Conservation (phyloP, 2,797 vertebrate species). For the Calcarius lapponicus region DNA sequence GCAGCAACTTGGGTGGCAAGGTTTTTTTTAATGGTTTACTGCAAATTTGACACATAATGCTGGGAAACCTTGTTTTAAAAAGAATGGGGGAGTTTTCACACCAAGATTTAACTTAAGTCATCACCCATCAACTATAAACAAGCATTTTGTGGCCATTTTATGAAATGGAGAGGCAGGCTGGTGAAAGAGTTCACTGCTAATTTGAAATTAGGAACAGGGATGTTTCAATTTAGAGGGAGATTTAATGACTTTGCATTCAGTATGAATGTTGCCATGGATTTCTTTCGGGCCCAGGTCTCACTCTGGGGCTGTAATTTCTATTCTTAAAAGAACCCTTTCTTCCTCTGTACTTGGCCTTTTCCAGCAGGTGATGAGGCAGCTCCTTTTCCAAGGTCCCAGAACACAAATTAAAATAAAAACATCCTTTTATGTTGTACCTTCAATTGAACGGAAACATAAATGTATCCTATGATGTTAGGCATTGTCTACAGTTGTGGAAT, state of each 20-base stretch:
- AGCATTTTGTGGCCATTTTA: background rate
- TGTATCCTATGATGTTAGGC: constrained; percentile 6
- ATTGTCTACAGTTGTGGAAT: constrained; percentile 42
- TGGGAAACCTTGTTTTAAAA: background rate
- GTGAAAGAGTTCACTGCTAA: background rate
- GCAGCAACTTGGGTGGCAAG: background rate
- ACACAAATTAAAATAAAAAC: constrained; percentile 16
- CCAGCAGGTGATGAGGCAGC: background rate
- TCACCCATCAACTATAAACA: background rate
- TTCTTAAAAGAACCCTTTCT: background rate
- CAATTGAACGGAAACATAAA: constrained; percentile 9
- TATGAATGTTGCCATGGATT: background rate
- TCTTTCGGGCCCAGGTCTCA: background rate
- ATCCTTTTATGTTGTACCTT: background rate
- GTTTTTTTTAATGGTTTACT: background rate
- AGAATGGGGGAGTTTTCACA: background rate
- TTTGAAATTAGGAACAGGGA: background rate
- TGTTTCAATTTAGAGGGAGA: background rate
- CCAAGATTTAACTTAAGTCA: background rate
- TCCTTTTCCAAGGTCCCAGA: constrained; percentile 16
- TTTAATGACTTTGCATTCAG: background rate
- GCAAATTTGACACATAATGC: background rate
- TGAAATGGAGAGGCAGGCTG: background rate
- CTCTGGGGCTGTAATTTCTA: background rate
- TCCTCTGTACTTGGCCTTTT: background rate